Evolutionary conservation across 1,140 invertebrate genomes (phyloP).

Genomic region (Ectropis grisescens): DNA sequence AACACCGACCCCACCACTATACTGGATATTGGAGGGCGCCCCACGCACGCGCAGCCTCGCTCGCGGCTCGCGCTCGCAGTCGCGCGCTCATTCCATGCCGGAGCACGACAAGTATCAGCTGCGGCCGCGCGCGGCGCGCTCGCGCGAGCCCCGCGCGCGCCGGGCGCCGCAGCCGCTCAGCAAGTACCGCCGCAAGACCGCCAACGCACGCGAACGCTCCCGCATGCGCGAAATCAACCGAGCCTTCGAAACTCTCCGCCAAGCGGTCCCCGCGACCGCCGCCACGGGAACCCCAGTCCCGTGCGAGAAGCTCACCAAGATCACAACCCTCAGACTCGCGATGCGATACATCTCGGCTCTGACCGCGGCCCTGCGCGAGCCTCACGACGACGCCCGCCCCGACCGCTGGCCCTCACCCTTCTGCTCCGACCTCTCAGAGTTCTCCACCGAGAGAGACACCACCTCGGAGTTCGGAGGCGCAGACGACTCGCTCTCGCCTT

Average conservation of each 20-base stretch:
- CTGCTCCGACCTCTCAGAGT: constrained; percentile 54
- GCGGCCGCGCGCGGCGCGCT: constrained; percentile 56
- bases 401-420: constrained; percentile 56
- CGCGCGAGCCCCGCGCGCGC: constrained; percentile 44
- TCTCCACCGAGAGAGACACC: constrained; percentile 41
- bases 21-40: too few species aligned
- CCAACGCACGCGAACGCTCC: constrained; percentile 87
- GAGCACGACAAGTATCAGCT: constrained; percentile 67
- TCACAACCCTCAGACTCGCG: constrained; percentile 87
- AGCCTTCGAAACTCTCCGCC: constrained; percentile 85
- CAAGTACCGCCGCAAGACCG: constrained; percentile 91
- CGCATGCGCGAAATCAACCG: constrained; percentile 91
- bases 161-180: constrained; percentile 81
- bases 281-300: constrained; percentile 60
- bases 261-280: constrained; percentile 77
- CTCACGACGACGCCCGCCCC: constrained; percentile 21
- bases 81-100: constrained; percentile 49
- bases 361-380: constrained; percentile 44
- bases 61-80: background rate
- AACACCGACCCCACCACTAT: too few species aligned
- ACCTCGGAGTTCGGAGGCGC: constrained; percentile 53
- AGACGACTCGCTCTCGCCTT: constrained; percentile 61
- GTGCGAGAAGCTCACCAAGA: constrained; percentile 88
- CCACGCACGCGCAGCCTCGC: too few species aligned
- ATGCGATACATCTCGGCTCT: constrained; percentile 88